Conservation (phyloP, 2,888 invertebrate species). For the Drosophila colorata region DNA sequence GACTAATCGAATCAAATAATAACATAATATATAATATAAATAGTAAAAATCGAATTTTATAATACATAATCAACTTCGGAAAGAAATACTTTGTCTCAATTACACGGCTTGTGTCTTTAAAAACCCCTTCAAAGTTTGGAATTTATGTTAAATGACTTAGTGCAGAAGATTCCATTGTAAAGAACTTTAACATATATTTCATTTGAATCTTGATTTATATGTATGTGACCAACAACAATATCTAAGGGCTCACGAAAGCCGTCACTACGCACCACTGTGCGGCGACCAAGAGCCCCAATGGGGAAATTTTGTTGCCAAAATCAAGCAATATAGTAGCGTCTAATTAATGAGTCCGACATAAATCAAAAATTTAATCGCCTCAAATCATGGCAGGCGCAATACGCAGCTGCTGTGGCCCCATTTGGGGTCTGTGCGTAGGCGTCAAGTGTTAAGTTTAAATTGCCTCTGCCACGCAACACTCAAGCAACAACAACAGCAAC, state of each 20-base stretch:
- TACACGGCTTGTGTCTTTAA: too few relatives aligned
- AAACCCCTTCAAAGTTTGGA: too few relatives aligned
- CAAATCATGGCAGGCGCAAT: slow-evolving; percentile 50
- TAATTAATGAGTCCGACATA: slow-evolving; percentile 73
- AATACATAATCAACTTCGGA: too few relatives aligned
- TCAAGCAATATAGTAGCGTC: slow-evolving; percentile 27
- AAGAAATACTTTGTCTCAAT: too few relatives aligned
- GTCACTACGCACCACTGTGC: slow-evolving; percentile 32
- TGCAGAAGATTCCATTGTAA: too few relatives aligned
- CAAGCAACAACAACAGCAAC: slow-evolving; percentile 31
- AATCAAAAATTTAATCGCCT: slow-evolving; percentile 78
- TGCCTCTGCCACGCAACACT: slow-evolving; percentile 56
- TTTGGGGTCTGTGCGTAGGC: slow-evolving; percentile 51
- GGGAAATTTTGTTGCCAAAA: slow-evolving; percentile 46
- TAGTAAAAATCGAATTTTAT: too few relatives aligned
- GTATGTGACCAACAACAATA: neutral
- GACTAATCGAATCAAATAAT: too few relatives aligned
- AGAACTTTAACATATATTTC: neutral
- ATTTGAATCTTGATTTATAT: neutral
- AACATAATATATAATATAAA: too few relatives aligned
- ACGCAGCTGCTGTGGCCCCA: slow-evolving; percentile 50
- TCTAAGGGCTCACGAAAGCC: neutral
- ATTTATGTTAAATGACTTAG: too few relatives aligned
- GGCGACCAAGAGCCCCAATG: neutral
- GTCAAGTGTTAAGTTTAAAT: slow-evolving; percentile 55